phyloP scores from a whole-genome alignment of 1,140 invertebrate genomes.

The Telenomus remus region DNA sequence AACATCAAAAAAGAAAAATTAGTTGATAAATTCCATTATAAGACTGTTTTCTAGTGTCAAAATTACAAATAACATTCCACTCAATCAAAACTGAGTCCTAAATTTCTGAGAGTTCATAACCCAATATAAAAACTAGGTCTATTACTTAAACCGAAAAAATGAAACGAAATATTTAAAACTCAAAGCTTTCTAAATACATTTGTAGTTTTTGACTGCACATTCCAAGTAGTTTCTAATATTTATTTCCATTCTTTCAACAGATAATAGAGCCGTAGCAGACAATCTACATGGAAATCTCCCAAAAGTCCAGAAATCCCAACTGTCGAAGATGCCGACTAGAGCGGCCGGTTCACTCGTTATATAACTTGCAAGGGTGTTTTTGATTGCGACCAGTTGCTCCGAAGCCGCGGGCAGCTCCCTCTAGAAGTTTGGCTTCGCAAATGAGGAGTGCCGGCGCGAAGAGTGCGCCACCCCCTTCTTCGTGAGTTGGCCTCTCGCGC shows the following conservation, averaged over 20 bases:
- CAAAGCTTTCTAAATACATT: not conserved
- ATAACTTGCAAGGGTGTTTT: conserved; percentile 41
- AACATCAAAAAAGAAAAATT: no score
- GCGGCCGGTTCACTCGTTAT: conserved; percentile 33
- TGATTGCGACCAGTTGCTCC: conserved; percentile 28
- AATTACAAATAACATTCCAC: no score
- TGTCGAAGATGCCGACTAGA: conserved; percentile 3
- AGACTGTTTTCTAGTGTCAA: no score
- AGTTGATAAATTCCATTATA: no score
- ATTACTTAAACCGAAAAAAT: no score
- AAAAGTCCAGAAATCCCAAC: not conserved
- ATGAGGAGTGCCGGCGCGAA: conserved; percentile 19
- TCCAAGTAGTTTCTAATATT: not conserved
- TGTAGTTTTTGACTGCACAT: not conserved
- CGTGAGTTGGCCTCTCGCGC: conserved; percentile 10
- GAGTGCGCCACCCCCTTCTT: conserved; percentile 32
- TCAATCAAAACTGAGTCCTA: no score
- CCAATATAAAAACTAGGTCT: no score
- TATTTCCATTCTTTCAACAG: no score
- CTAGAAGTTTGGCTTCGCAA: conserved; percentile 29
- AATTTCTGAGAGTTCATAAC: no score
- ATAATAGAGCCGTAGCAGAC: not conserved
- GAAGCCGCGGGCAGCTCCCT: conserved; percentile 39
- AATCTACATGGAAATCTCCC: not conserved
- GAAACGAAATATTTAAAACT: not conserved